Evolutionary conservation across 2,113 vertebrate genomes (phyloP), one percentile per base, ranked within the genome.

Genomic region (Paraplagusia blochii): DNA sequence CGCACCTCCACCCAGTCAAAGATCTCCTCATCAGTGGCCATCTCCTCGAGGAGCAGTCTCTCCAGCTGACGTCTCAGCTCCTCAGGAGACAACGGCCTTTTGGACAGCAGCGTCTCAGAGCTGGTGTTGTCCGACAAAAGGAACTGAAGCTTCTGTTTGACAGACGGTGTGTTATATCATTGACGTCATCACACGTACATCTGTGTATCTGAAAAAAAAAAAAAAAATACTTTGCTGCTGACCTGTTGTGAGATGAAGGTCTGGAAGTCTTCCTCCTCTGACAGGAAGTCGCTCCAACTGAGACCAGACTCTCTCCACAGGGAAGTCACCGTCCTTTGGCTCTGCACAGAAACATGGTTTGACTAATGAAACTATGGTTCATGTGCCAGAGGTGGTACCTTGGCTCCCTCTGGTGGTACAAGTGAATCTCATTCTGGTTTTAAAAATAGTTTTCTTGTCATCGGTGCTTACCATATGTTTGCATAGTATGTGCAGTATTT

Each of bases 401-500:
- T 2, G 22, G 22, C 22, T 29, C 22, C 6, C 22, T 29, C 22
- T 29, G 6, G 22, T 29, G 22, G 22, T 29, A 29, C 22, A 29
- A 4, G 22, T 2, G 22, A 29, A 6, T 29, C 22, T 4, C 3
- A 29, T 29, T 29, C 22, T 29, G 22, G 22, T 29, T 29, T 29
- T 29, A 29, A 29, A 29, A 29, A 29, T 29, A 29, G 6, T 29
- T 29, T 29, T 29, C 6, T 29, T 6, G 6, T 29, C 6, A 6
- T 4, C 39, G 17, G 8, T 54, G 74, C 93, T 92, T 75, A 99
- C 97, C 97, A 95, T 98, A 92, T 97, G 96, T 94, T 95, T 99
- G 96, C 97, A 99, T 96, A 99, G 95, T 93, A 97, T 93, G 94
- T 96, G 95, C 92, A 99, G 89, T 90, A 99, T 95, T 95, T 99